Conservation (phyloP, 2,888 invertebrate species). For the Diplazon laetatorius region DNA sequence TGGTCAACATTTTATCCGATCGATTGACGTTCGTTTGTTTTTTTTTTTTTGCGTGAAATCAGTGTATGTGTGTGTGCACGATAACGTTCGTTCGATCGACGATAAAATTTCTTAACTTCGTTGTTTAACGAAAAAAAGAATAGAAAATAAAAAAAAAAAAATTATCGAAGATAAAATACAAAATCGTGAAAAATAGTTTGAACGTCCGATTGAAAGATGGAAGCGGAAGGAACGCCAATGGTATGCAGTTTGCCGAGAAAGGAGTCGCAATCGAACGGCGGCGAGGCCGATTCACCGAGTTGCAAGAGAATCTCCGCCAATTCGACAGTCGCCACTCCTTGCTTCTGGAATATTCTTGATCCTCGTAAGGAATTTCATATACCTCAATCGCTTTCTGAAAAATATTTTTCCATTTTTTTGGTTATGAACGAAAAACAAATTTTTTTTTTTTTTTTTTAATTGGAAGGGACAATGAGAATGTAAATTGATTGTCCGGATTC, state of each 20-base stretch:
- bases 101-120: no score
- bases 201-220: conserved; percentile 47
- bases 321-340: conserved; percentile 77
- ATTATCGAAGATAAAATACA: not conserved
- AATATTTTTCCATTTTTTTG: not conserved
- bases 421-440: not conserved
- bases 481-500: not conserved
- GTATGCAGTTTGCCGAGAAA: conserved; percentile 63
- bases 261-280: conserved; percentile 59
- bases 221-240: conserved; percentile 59
- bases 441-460: not conserved
- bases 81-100: no score
- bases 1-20: no score
- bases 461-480: not conserved
- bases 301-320: conserved; percentile 68
- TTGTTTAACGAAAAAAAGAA: no score
- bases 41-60: conserved; percentile 10
- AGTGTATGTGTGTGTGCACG: conserved; percentile 17
- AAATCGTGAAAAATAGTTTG: conserved; percentile 9
- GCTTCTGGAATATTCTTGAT: conserved; percentile 83
- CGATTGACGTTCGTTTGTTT: no score
- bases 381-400: no score
- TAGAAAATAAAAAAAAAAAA: no score
- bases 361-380: conserved; percentile 83
- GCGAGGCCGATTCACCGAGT: conserved; percentile 55